phyloP scores from a whole-genome alignment of 2,888 invertebrate species.

The Hylaea fasciaria region DNA sequence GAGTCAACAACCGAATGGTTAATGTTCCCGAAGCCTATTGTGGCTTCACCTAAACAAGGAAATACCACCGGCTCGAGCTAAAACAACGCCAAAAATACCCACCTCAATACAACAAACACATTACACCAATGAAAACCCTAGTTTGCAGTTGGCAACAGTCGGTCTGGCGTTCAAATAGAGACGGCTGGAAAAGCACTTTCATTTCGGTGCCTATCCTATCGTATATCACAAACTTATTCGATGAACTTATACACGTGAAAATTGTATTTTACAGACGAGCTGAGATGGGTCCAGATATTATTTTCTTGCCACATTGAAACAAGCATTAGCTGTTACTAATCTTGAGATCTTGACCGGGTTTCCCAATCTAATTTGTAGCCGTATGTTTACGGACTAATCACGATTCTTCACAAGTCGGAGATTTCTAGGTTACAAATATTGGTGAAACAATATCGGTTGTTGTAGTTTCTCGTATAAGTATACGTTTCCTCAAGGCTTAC shows the following conservation, averaged over 20 bases:
- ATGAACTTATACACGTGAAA: constrained; percentile 17
- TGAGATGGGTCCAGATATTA: constrained; percentile 14
- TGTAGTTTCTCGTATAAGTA: constrained; percentile 35
- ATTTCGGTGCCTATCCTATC: constrained; percentile 13
- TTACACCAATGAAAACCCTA: constrained; percentile 44
- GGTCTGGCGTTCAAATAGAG: constrained; percentile 26
- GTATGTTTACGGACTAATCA: constrained; percentile 56
- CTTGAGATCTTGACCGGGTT: constrained; percentile 42
- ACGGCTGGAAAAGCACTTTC: constrained; percentile 21
- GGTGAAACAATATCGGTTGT: constrained; percentile 37
- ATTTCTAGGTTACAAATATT: constrained; percentile 47
- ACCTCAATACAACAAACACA: constrained; percentile 53
- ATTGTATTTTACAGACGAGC: not conserved
- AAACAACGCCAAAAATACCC: constrained; percentile 70
- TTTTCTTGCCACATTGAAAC: constrained; percentile 30
- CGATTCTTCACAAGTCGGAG: constrained; percentile 50
- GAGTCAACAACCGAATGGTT: constrained; percentile 50
- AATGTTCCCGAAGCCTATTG: constrained; percentile 55
- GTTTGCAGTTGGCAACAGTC: constrained; percentile 39
- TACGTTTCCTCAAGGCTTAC: constrained; percentile 23
- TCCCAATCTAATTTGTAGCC: constrained; percentile 48
- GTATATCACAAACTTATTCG: constrained; percentile 18
- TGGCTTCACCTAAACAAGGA: constrained; percentile 66
- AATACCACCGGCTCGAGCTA: constrained; percentile 59
- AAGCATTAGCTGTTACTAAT: constrained; percentile 20